phyloP scores from a whole-genome alignment of 2,888 invertebrate species.

The Gymnocheta viridis region DNA sequence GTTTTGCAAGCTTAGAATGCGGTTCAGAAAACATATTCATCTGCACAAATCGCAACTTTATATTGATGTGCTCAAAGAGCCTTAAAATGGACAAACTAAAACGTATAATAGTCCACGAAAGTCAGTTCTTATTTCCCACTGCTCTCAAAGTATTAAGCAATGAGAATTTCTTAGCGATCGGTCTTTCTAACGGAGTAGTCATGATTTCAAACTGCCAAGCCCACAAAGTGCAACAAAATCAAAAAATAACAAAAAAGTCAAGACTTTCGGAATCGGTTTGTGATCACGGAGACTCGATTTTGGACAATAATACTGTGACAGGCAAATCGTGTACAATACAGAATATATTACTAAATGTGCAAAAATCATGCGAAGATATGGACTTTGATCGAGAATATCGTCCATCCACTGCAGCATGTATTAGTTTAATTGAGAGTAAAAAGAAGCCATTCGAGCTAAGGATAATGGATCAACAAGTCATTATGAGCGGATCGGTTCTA shows the following conservation, averaged over 20 bases:
- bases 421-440: conserved; percentile 74
- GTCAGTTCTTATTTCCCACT: conserved; percentile 79
- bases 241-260: conserved; percentile 42
- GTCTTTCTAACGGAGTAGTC: conserved; percentile 81
- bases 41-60: conserved; percentile 80
- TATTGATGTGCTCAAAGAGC: conserved; percentile 78
- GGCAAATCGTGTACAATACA: conserved; percentile 82
- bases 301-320: conserved; percentile 71
- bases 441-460: conserved; percentile 77
- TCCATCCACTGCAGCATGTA: conserved; percentile 75
- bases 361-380: conserved; percentile 46
- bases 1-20: conserved; percentile 79
- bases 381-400: conserved; percentile 63
- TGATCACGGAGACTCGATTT: background rate
- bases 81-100: conserved; percentile 78
- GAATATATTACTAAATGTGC: conserved; percentile 76
- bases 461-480: conserved; percentile 79
- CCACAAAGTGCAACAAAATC: conserved; percentile 23
- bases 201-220: conserved; percentile 79
- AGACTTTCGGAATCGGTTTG: conserved; percentile 19
- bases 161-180: conserved; percentile 78
- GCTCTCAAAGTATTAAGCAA: conserved; percentile 77
- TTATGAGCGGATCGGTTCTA: conserved; percentile 78
- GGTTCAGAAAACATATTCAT: conserved; percentile 78
- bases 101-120: conserved; percentile 77